phyloP scores from a whole-genome alignment of 1,140 invertebrate species.

The Globodera ellingtonae region DNA sequence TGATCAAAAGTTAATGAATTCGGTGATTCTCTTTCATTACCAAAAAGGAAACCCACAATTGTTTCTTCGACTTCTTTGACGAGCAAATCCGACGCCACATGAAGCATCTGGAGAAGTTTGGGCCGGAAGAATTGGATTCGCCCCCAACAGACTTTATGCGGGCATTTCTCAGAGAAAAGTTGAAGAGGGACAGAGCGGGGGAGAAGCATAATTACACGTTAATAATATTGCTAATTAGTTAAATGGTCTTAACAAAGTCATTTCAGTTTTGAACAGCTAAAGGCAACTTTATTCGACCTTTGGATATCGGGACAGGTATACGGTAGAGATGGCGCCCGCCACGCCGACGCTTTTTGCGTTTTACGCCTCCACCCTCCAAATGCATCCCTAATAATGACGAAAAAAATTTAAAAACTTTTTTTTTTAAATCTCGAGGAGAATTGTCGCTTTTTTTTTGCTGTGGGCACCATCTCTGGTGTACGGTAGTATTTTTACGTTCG shows the following conservation, averaged over 20 bases:
- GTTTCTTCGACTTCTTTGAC: slow-evolving; percentile 29
- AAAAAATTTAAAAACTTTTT: neutral
- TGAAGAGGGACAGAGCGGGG: neutral
- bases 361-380: too few relatives aligned
- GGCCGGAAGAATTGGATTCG: neutral
- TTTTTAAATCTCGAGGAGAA: slow-evolving; percentile 10
- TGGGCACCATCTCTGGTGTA: too few relatives aligned
- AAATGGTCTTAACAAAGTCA: neutral
- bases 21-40: neutral
- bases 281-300: slow-evolving; percentile 35
- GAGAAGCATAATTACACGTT: slow-evolving; percentile 35
- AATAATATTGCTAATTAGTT: slow-evolving; percentile 1
- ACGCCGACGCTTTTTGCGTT: too few relatives aligned
- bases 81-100: slow-evolving; percentile 28
- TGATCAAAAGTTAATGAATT: too few relatives aligned
- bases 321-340: neutral
- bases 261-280: slow-evolving; percentile 30
- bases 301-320: slow-evolving; percentile 39
- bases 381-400: too few relatives aligned
- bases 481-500: too few relatives aligned
- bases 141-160: slow-evolving; percentile 38
- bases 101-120: neutral
- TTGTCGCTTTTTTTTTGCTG: slow-evolving; percentile 17
- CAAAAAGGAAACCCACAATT: slow-evolving; percentile 19
- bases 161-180: slow-evolving; percentile 40